These are phyloP conservation scores for Margarornis squamiger DNA, from an alignment of 2,797 vertebrate species.

Conservation along the genomic window DNA sequence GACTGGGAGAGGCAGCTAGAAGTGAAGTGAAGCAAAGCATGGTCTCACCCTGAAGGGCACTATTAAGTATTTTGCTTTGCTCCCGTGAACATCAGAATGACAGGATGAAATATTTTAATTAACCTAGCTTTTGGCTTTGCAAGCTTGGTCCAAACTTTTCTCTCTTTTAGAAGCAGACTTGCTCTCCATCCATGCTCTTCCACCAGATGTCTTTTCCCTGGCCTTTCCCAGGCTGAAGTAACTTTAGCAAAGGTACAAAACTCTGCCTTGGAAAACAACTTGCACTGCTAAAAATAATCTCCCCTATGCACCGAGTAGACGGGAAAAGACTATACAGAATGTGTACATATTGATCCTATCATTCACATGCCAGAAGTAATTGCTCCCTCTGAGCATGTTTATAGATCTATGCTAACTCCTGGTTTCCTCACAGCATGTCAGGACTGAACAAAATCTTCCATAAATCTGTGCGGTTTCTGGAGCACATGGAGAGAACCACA, in stretches of 20 bases:
- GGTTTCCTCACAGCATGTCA: conserved; percentile 4
- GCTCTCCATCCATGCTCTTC: not conserved
- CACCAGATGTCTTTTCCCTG: not conserved
- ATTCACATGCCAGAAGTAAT: conserved; percentile 55
- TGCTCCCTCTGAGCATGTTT: conserved; percentile 44
- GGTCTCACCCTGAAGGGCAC: not conserved
- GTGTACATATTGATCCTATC: conserved; percentile 36
- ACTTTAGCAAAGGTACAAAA: conserved; percentile 1
- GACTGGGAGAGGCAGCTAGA: not conserved
- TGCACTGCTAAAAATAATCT: conserved; percentile 34
- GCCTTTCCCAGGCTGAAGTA: not conserved
- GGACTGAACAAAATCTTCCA: not conserved
- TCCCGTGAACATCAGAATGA: conserved; percentile 54
- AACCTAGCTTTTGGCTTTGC: conserved; percentile 33
- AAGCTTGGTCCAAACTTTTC: not conserved
- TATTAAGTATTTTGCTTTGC: conserved; percentile 46
- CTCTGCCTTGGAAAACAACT: not conserved
- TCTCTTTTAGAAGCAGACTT: not conserved
- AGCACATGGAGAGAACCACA: not conserved
- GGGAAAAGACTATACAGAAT: not conserved
- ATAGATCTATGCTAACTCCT: conserved; percentile 39
- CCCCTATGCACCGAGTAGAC: not conserved
- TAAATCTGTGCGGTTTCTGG: not conserved
- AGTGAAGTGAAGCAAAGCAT: conserved; percentile 1
- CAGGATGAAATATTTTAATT: conserved; percentile 63